These are phyloP conservation scores for Tiliacea citrago DNA, from an alignment of 2,888 invertebrate genomes.

Conservation along the genomic window DNA sequence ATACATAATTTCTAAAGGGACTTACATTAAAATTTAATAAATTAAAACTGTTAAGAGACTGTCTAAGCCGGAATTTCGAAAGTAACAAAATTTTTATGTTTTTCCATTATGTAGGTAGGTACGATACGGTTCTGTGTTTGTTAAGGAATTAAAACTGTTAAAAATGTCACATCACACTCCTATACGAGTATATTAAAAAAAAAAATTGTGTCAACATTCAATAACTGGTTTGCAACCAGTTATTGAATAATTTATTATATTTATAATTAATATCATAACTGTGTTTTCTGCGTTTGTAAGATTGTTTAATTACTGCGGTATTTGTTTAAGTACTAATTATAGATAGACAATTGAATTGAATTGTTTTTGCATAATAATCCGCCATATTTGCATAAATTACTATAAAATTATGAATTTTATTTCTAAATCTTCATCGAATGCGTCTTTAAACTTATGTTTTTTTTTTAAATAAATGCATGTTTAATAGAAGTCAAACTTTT, in stretches of 20 bases:
- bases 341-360: neutral
- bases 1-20: conserved; percentile 3
- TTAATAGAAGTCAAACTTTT: neutral
- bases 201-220: neutral
- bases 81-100: too few species aligned
- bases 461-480: neutral
- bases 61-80: too few species aligned
- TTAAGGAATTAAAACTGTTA: neutral
- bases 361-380: neutral
- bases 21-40: conserved; percentile 8
- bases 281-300: too few species aligned
- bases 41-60: neutral
- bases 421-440: neutral
- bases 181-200: too few species aligned
- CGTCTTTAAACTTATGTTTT: neutral
- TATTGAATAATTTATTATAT: neutral
- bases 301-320: too few species aligned
- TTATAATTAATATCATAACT: neutral
- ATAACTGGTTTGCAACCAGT: neutral
- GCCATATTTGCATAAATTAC: too few species aligned
- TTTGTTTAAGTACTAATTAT: neutral
- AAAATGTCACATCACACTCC: neutral
- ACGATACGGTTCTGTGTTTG: neutral
- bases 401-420: neutral
- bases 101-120: neutral